A percentile compares a stretch with the other conserved stretches of the same genome.
phyloP scores from a whole-genome alignment of 1,140 invertebrate species.

The Tigriopus japonicus region DNA sequence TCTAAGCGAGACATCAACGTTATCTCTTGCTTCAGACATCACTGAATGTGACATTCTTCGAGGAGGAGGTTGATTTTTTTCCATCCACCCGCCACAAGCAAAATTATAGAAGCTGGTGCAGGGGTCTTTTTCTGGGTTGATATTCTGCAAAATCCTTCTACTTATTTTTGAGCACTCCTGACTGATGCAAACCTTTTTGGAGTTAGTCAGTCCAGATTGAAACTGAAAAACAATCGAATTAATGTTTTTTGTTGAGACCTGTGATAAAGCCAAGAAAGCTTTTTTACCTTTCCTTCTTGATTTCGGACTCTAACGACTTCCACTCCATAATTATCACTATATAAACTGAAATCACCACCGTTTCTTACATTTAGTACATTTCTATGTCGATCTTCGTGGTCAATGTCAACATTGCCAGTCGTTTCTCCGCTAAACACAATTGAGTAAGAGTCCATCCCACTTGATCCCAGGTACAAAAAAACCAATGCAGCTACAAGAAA shows the following conservation, averaged over 20 bases:
- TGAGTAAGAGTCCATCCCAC: not conserved
- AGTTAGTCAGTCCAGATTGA: too few relatives aligned
- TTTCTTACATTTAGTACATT: too few relatives aligned
- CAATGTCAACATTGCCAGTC: too few relatives aligned
- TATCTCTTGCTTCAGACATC: not conserved
- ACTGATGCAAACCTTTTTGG: not conserved
- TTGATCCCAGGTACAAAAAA: not conserved
- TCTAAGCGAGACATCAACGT: not conserved
- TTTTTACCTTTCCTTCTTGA: too few relatives aligned
- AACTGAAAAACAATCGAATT: too few relatives aligned
- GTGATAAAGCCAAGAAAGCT: too few relatives aligned
- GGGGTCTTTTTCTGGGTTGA: not conserved
- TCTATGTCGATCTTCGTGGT: too few relatives aligned
- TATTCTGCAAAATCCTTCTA: not conserved
- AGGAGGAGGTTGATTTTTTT: not conserved
- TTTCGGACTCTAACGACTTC: too few relatives aligned
- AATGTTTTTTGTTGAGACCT: too few relatives aligned
- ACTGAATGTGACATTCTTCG: not conserved
- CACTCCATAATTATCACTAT: too few relatives aligned
- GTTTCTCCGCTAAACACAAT: too few relatives aligned
- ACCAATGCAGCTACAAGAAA: not conserved
- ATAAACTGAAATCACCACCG: too few relatives aligned
- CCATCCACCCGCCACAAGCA: not conserved
- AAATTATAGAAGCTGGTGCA: not conserved
- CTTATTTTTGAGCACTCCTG: not conserved